Evolutionary conservation across 2,113 vertebrate genomes (phyloP).

Genomic region (Rafetus swinhoei): DNA sequence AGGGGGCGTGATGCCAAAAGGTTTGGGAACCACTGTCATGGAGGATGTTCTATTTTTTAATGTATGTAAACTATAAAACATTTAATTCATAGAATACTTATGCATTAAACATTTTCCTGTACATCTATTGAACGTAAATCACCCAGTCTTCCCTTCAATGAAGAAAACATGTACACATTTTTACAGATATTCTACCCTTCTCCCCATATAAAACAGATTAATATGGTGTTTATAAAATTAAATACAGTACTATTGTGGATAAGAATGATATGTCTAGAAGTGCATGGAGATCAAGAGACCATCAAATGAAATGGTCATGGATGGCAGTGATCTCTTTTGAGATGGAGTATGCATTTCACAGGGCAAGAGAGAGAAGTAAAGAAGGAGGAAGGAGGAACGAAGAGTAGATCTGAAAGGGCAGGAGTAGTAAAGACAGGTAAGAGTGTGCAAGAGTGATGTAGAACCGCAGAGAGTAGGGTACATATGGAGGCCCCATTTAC

Average conservation of each 20-base stretch:
- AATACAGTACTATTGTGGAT: fast-evolving
- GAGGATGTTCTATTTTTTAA: background rate
- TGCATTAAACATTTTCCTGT: background rate
- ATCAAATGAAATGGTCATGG: background rate
- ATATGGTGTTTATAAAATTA: background rate
- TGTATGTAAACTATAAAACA: background rate
- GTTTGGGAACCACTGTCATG: background rate
- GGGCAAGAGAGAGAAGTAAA: background rate
- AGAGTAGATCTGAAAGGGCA: background rate
- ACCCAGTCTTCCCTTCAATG: background rate
- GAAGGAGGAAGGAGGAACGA: background rate
- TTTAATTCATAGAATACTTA: background rate
- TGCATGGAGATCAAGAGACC: background rate
- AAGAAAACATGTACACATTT: background rate
- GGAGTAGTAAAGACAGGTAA: background rate
- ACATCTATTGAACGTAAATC: background rate
- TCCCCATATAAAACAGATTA: background rate
- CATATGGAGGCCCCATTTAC: background rate
- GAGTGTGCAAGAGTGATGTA: background rate
- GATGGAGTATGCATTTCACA: background rate
- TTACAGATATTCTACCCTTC: background rate
- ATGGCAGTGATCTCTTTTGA: background rate
- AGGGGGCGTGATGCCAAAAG: too few species aligned
- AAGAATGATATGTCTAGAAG: background rate
- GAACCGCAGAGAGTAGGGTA: background rate